phyloP scores from a whole-genome alignment of 2,113 vertebrate species.

The Glaucomys volans region DNA sequence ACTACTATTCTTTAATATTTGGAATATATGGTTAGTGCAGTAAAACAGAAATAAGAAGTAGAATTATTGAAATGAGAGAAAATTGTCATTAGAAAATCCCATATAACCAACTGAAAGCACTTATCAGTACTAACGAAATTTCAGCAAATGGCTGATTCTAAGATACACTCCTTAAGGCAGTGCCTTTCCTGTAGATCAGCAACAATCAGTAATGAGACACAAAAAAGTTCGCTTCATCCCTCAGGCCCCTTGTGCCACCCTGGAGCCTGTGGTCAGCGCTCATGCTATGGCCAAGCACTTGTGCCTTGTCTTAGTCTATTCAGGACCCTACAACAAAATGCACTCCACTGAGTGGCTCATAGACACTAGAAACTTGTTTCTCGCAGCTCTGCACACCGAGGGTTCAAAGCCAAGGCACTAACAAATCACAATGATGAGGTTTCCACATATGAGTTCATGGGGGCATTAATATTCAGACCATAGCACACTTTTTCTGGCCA shows the following conservation, averaged over 20 bases:
- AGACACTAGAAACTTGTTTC: neutral
- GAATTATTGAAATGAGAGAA: neutral
- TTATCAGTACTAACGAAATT: neutral
- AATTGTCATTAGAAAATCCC: neutral
- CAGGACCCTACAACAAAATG: neutral
- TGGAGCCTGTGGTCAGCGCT: neutral
- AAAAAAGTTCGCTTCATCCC: neutral
- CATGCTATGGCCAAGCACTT: neutral
- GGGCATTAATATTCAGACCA: neutral
- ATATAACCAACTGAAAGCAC: slow-evolving; percentile 21
- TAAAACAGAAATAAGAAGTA: slow-evolving; percentile 28
- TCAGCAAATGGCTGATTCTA: neutral
- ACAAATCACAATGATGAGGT: neutral
- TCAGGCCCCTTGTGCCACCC: neutral
- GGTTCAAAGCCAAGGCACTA: neutral
- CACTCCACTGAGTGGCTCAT: neutral
- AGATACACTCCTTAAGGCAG: neutral
- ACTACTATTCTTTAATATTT: neutral
- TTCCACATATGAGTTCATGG: neutral
- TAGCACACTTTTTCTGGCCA: neutral
- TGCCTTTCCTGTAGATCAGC: neutral
- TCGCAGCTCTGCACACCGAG: neutral
- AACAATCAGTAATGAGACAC: neutral
- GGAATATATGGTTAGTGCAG: neutral
- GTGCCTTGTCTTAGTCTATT: neutral